phyloP scores from a whole-genome alignment of 2,113 vertebrate genomes.

The Misgurnus mizolepis region DNA sequence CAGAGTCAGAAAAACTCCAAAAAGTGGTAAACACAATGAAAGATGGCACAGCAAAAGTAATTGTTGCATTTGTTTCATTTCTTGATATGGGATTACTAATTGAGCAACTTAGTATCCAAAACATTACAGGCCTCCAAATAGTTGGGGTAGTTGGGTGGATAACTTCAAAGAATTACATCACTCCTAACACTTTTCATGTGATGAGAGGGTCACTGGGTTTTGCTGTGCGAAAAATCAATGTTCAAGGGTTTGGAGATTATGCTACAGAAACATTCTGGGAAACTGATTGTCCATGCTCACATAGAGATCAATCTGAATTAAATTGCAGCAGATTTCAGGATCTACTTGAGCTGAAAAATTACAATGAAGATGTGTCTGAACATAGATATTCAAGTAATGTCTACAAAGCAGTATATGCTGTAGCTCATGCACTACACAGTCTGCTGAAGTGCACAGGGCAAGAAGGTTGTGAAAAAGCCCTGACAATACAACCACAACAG shows the following conservation, averaged over 20 bases:
- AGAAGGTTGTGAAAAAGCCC: neutral
- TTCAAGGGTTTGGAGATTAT: neutral
- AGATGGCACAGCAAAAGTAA: constrained; percentile 67
- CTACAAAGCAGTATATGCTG: neutral
- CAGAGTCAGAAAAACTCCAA: constrained; percentile 63
- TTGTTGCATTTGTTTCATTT: constrained; percentile 70
- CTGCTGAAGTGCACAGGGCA: neutral
- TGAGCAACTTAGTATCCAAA: constrained; percentile 65
- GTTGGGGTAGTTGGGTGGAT: constrained; percentile 75
- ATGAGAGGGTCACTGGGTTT: neutral
- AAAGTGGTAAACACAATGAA: constrained; percentile 70
- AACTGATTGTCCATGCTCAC: neutral
- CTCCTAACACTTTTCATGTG: constrained; percentile 47
- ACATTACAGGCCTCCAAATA: constrained; percentile 71
- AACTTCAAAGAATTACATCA: constrained; percentile 63
- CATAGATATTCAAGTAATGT: neutral
- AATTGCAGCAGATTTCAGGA: neutral
- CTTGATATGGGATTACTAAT: constrained; percentile 72
- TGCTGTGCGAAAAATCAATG: neutral
- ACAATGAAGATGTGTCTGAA: constrained; percentile 1
- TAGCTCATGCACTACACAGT: neutral
- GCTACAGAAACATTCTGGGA: neutral
- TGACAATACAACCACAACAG: constrained; percentile 61
- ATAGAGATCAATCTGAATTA: neutral
- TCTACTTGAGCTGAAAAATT: neutral